phyloP scores from a whole-genome alignment of 2,888 invertebrate genomes.

The Sthenelais limicola region DNA sequence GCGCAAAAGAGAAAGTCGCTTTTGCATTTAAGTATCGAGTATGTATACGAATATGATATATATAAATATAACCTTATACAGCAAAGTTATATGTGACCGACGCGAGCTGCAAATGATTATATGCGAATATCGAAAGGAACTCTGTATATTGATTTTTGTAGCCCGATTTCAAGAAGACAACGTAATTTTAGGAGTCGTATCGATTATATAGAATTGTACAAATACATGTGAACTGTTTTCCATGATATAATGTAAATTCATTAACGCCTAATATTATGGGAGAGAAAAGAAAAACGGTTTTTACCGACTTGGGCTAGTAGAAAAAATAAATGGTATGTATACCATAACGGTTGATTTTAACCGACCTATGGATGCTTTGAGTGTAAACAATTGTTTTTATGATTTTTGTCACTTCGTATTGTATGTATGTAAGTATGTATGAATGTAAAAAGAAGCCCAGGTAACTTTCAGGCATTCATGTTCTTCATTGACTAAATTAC shows the following conservation, averaged over 20 bases:
- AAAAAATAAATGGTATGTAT: too few relatives aligned
- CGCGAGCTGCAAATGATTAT: conserved; percentile 33
- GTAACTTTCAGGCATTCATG: too few relatives aligned
- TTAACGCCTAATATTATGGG: conserved; percentile 14
- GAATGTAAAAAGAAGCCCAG: too few relatives aligned
- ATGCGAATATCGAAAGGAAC: conserved; percentile 31
- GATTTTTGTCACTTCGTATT: too few relatives aligned
- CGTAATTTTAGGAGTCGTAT: conserved; percentile 31
- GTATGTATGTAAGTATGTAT: conserved; percentile 39
- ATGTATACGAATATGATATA: too few relatives aligned
- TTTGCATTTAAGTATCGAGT: conserved; percentile 32
- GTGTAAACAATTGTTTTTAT: too few relatives aligned
- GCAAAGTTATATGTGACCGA: too few relatives aligned
- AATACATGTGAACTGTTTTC: conserved; percentile 17
- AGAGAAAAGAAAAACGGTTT: conserved; percentile 2
- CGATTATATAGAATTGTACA: conserved; percentile 35
- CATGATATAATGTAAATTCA: conserved; percentile 26
- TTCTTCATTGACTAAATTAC: too few relatives aligned
- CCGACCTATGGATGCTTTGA: too few relatives aligned
- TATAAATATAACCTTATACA: too few relatives aligned
- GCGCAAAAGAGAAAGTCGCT: conserved; percentile 17
- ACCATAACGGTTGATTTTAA: too few relatives aligned
- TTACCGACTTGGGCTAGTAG: too few relatives aligned
- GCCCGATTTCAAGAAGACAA: conserved; percentile 34
- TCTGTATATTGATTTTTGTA: conserved; percentile 38